Evolutionary conservation across 1,140 invertebrate genomes (phyloP), one percentile per base, ranked within the genome.

Genomic region (Sesamia nonagrioides): DNA sequence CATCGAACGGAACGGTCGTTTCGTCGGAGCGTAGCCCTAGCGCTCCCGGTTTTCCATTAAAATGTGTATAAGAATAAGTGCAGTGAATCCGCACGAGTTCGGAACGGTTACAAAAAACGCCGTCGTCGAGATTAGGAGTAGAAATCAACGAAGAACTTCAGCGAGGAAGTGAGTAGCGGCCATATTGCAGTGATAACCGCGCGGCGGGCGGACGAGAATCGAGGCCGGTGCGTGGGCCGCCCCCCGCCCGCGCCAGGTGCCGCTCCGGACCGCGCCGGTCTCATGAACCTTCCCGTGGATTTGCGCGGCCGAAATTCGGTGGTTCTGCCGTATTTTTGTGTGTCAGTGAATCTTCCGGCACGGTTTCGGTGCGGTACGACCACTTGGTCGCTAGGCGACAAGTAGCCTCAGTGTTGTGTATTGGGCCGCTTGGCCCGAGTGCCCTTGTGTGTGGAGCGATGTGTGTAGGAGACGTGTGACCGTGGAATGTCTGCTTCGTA

Each of bases 1-100:
- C 95, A 95, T 95, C 96, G 95, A 95, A 96, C 95, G 96, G 95
- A 96, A 96, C 95, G 94, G 92, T 95, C 94, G 95, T 95, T 95
- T 94, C 95, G 95, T 94, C 94, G 93, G 95, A 95, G 95, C 95
- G 94, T 93, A 93, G 91, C 89, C 90, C 92, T 88, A 92, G 91
- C 92, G 93, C 93, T 95, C 93, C 92, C 91, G 86, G 91, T 95
- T 93, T 93, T 92, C 91, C 88, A 91, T 92, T 95, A 95, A 95
- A 95, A 95, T 95, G 93, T 95, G 93, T 94, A 95, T 95, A 94
- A 95, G 93, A 93, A 94, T 94, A 92, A 94, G 92, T 94, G 91
- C 92, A 95, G 95, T 96, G 95, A 94, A 95, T 94, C 92, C 95
- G 92, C 91, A 94, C 92, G 92, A 94, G 92, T 94, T 94, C 92